phyloP scores from a whole-genome alignment of 1,140 invertebrate species.

The Drosophila parvula region DNA sequence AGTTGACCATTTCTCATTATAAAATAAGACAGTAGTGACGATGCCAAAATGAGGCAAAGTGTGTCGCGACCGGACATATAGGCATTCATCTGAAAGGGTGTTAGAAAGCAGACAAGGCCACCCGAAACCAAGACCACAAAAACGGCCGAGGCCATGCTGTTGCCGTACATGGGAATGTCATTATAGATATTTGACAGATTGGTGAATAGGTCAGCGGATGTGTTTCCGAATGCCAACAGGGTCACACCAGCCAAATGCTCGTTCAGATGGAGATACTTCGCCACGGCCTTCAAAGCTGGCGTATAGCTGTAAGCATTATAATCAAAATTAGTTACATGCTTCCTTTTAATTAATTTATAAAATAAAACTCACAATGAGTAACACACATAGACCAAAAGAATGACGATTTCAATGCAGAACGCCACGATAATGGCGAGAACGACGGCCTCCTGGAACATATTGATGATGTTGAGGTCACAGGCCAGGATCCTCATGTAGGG shows the following conservation, averaged over 20 bases:
- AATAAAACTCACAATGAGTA: slow-evolving; percentile 27
- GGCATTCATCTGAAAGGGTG: slow-evolving; percentile 34
- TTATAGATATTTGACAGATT: slow-evolving; percentile 44
- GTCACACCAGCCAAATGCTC: slow-evolving; percentile 92
- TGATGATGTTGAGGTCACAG: slow-evolving; percentile 18
- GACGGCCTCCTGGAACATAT: slow-evolving; percentile 24
- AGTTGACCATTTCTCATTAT: neutral
- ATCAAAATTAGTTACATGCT: no score
- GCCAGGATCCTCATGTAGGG: slow-evolving; percentile 40
- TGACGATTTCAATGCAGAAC: slow-evolving; percentile 8
- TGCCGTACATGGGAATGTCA: slow-evolving; percentile 21
- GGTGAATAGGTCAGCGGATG: slow-evolving; percentile 90
- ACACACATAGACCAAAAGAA: slow-evolving; percentile 22
- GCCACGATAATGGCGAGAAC: slow-evolving; percentile 15
- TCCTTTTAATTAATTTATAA: no score
- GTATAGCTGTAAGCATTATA: slow-evolving; percentile 86
- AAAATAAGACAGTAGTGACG: neutral
- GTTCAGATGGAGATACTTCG: slow-evolving; percentile 87
- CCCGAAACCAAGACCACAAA: slow-evolving; percentile 50
- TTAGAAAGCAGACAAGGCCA: slow-evolving; percentile 36
- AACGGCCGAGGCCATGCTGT: slow-evolving; percentile 31
- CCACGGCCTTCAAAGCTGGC: slow-evolving; percentile 88
- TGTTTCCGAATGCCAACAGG: slow-evolving; percentile 92
- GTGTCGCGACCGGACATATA: slow-evolving; percentile 29
- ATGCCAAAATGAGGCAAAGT: slow-evolving; percentile 38